These are phyloP conservation scores for Antechinus stuartii DNA, from an alignment of 2,113 vertebrate species.

Conservation along the genomic window DNA sequence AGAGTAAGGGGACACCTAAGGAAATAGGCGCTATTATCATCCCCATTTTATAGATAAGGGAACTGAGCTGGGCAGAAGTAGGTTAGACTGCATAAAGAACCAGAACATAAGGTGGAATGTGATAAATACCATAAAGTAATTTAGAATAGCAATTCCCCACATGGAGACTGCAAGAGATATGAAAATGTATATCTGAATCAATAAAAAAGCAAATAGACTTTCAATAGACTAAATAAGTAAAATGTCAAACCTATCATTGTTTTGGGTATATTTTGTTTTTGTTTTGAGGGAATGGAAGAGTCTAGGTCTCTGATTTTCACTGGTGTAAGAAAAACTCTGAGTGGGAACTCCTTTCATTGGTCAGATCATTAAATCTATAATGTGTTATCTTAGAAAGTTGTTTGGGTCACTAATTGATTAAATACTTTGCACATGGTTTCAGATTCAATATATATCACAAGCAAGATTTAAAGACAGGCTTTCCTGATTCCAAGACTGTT, in stretches of 20 bases:
- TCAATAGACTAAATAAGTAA: not conserved
- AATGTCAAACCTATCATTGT: not conserved
- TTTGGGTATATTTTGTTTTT: not conserved
- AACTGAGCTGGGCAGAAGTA: not conserved
- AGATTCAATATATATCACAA: not conserved
- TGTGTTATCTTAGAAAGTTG: not conserved
- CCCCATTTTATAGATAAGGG: not conserved
- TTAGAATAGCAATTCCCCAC: not conserved
- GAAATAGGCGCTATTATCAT: not conserved
- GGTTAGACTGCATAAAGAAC: not conserved
- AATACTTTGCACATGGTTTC: not conserved
- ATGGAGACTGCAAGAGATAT: not conserved
- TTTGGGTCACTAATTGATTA: too few relatives aligned
- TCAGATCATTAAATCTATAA: not conserved
- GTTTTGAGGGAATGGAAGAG: not conserved
- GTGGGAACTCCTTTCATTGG: not conserved
- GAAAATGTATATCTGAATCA: not conserved
- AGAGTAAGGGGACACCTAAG: too few relatives aligned
- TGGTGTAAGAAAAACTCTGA: not conserved
- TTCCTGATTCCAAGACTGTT: not conserved
- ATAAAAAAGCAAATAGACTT: not conserved
- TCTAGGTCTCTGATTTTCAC: not conserved
- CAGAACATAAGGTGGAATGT: not conserved
- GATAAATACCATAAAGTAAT: not conserved
- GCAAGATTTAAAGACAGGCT: not conserved